Evolutionary conservation across 2,797 vertebrate species (phyloP).

Genomic region (Eptatretus atami): DNA sequence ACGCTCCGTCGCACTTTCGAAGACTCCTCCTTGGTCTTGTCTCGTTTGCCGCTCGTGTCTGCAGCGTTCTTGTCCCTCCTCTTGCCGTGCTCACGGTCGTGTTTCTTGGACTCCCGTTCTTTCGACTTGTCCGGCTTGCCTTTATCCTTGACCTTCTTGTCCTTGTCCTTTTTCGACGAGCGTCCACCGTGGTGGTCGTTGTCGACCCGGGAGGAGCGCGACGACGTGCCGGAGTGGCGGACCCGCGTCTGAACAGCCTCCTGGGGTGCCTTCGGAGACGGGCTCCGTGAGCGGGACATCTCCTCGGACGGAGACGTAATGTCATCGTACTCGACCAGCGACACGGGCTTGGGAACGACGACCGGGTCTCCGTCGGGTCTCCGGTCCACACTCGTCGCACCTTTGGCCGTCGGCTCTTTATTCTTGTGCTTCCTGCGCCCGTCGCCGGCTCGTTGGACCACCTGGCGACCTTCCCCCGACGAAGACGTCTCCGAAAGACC

Average conservation of each 20-base stretch:
- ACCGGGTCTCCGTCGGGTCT: neutral
- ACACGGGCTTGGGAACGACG: neutral
- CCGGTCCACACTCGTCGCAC: too few species aligned
- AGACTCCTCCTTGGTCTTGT: neutral
- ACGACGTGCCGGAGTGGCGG: neutral
- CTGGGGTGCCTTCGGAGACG: neutral
- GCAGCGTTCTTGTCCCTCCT: neutral
- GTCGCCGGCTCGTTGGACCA: too few species aligned
- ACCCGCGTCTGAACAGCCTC: neutral
- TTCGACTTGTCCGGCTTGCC: neutral
- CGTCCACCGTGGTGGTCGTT: neutral
- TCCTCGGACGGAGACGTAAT: neutral
- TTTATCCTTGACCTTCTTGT: neutral
- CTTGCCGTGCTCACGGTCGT: neutral
- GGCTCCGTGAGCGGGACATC: neutral
- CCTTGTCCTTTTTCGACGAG: neutral
- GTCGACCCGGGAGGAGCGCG: neutral
- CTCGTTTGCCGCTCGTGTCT: neutral
- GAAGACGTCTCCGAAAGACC: too few species aligned
- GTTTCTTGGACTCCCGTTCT: neutral
- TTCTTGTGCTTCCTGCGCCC: too few species aligned
- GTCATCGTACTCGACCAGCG: constrained; percentile 5
- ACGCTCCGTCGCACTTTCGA: neutral
- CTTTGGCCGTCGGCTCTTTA: too few species aligned
- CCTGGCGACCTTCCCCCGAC: too few species aligned